Conservation (phyloP, 1,140 invertebrate genomes). For the Caerostris extrusa region DNA sequence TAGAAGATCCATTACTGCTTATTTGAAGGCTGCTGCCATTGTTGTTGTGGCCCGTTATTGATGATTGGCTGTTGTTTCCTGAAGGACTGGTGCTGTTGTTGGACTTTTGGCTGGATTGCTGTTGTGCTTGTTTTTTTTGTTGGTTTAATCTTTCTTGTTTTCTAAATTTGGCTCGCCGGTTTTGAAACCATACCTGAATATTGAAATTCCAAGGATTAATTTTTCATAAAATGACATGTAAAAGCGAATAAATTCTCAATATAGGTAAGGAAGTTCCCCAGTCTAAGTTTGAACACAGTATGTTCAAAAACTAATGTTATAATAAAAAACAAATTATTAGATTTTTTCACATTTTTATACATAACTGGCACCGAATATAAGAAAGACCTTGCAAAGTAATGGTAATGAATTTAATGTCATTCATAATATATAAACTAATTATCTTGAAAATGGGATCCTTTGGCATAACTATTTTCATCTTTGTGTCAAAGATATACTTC, state of each 20-base stretch:
- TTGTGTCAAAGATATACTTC: too few species aligned
- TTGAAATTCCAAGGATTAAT: neutral
- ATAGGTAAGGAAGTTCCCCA: neutral
- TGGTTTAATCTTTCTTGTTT: constrained; percentile 70
- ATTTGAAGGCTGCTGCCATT: constrained; percentile 21
- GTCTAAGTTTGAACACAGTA: too few species aligned
- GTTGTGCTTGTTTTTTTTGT: constrained; percentile 71
- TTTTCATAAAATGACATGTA: neutral
- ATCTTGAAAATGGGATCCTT: too few species aligned
- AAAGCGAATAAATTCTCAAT: neutral
- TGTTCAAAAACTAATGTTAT: too few species aligned
- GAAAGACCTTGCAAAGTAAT: too few species aligned
- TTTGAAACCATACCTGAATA: constrained; percentile 70
- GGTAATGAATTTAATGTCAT: too few species aligned
- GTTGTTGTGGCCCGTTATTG: neutral
- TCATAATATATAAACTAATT: too few species aligned
- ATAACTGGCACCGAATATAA: too few species aligned
- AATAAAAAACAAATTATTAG: neutral
- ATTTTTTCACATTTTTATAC: neutral
- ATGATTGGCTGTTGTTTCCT: constrained; percentile 1
- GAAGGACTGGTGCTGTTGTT: constrained; percentile 49
- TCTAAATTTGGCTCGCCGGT: constrained; percentile 67
- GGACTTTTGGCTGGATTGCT: constrained; percentile 67
- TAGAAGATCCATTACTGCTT: constrained; percentile 49
- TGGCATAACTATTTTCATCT: too few species aligned